A percentile compares a stretch with the other conserved stretches of the same genome.
Conservation (phyloP, 2,888 invertebrate species). For the Eudiplozoon nipponicum region DNA sequence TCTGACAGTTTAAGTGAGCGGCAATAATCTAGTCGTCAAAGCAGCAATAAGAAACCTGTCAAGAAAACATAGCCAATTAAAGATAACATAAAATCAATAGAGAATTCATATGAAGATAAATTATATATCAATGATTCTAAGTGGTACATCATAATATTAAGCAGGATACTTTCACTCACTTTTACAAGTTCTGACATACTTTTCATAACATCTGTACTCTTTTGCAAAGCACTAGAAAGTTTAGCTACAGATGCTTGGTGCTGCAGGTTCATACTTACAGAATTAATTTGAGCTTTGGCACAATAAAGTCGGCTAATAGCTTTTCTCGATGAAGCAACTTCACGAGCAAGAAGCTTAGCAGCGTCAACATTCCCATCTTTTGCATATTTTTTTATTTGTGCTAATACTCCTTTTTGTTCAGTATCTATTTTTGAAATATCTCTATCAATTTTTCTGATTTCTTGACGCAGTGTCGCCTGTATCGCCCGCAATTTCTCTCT, state of each 20-base stretch:
- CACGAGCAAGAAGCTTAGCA: slow-evolving; percentile 65
- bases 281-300: slow-evolving; percentile 80
- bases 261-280: slow-evolving; percentile 80
- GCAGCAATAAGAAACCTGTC: no score
- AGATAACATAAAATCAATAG: no score
- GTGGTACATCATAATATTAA: no score
- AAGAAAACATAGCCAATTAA: no score
- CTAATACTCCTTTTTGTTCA: slow-evolving; percentile 3
- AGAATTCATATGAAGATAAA: no score
- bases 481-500: slow-evolving; percentile 56
- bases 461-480: slow-evolving; percentile 67
- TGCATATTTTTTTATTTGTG: slow-evolving; percentile 13
- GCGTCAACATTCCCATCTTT: slow-evolving; percentile 35
- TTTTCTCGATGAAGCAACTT: slow-evolving; percentile 53
- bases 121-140: no score
- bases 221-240: slow-evolving; percentile 60
- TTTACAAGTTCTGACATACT: slow-evolving; percentile 66
- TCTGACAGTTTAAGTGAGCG: no score
- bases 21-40: no score
- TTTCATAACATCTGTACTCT: slow-evolving; percentile 90
- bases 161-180: no score
- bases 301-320: slow-evolving; percentile 56
- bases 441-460: slow-evolving; percentile 59
- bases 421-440: slow-evolving; percentile 41
- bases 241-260: slow-evolving; percentile 48